A percentile compares a stretch with the other conserved stretches of the same genome.
phyloP scores from a whole-genome alignment of 2,797 vertebrate species.

The Peromyscus aztecus region DNA sequence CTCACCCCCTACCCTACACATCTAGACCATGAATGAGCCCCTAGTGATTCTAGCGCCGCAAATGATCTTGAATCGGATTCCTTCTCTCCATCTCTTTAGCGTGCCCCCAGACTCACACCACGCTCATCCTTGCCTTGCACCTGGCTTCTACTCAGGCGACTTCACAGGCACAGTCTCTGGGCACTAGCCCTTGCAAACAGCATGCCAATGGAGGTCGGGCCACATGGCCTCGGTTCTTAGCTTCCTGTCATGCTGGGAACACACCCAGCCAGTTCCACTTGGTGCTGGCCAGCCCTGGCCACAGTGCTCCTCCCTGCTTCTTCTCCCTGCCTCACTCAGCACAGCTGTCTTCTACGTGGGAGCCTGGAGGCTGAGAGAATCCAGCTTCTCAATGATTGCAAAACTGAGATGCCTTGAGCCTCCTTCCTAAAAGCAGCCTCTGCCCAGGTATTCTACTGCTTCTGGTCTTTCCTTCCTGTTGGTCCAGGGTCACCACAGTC shows the following conservation, averaged over 20 bases:
- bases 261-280: neutral
- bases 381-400: neutral
- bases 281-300: neutral
- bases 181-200: fast-evolving
- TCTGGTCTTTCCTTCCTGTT: neutral
- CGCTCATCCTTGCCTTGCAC: neutral
- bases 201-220: neutral
- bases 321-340: too few species aligned
- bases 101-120: fast-evolving
- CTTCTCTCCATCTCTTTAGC: neutral
- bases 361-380: neutral
- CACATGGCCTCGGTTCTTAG: neutral
- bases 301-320: neutral
- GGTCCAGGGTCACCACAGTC: neutral
- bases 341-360: neutral
- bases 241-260: neutral
- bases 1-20: too few species aligned
- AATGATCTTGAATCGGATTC: neutral
- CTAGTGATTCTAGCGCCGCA: neutral
- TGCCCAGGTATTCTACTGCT: neutral
- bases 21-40: neutral
- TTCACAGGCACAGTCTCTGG: neutral
- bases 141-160: neutral
- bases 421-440: neutral
- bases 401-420: neutral